Evolutionary conservation across 1,140 invertebrate genomes (phyloP), one percentile per base, ranked within the genome.

Genomic region (Pinna nobilis): DNA sequence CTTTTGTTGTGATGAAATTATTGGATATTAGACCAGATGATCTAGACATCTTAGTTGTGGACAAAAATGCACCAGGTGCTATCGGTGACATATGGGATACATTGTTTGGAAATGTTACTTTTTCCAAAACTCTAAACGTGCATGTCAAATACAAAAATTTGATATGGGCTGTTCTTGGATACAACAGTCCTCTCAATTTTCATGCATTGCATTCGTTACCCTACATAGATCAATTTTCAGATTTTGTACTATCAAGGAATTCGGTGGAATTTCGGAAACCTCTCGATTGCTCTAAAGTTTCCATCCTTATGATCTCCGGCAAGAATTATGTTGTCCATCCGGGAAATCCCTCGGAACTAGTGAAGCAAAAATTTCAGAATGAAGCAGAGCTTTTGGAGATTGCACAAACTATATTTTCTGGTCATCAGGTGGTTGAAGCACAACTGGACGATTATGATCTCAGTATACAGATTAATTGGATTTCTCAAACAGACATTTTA

Each of bases 401-500:
- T 4, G 47, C 83, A 0, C 20, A 55, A 33, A 37, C 68, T 47
- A 20, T 44, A 4, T 55, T 77, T 33, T 65, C 73, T 0, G 59
- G 32, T 11, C 66, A 78, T 47, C 61, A 60, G n/a, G 70, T 87
- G 4, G 65, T 41, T 47, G 83, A 80, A 9, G 9, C 81, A 25
- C 83, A 87, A 67, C 53, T 87, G 9, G 87, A 88, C 41, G 15
- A 57, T 3, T 59, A 82, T 55, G 33, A 60, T 23, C 80, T 88
- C 71, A 47, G 72, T n/a, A 30, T 81, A 35, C 87, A 88, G 68
- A 70, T 88, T 39, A 32, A 82, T 15, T 20, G 77, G 0, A 79
- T 88, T 18, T 44, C 76, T 39, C 95, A 97, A 80, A 93, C 95
- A 0, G 97, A 98, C 90, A 93, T 99, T 73, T 93, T 98, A 64